These are phyloP conservation scores for Agriopis aurantiaria DNA, from an alignment of 2,888 invertebrate species.

Conservation along the genomic window DNA sequence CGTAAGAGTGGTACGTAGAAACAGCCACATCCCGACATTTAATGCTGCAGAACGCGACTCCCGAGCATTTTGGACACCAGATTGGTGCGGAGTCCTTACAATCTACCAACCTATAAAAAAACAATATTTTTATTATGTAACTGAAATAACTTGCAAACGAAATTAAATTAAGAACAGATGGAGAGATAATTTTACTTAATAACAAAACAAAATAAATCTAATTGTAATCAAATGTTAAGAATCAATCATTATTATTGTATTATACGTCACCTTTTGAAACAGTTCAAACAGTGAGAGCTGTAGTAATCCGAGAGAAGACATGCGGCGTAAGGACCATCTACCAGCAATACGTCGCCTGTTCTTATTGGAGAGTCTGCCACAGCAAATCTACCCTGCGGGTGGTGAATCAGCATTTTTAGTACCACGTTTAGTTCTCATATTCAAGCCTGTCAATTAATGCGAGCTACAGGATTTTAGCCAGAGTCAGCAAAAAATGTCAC, in stretches of 20 bases:
- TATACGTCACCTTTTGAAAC: constrained; percentile 89
- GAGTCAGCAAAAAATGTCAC: too few relatives aligned
- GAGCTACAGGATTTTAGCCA: too few relatives aligned
- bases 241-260: neutral
- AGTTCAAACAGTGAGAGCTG: constrained; percentile 93
- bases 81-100: constrained; percentile 85
- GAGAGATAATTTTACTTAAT: too few relatives aligned
- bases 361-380: constrained; percentile 87
- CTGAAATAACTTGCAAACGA: neutral
- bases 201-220: too few relatives aligned
- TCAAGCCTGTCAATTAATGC: too few relatives aligned
- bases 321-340: constrained; percentile 91
- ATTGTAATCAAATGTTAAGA: too few relatives aligned
- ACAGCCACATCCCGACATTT: constrained; percentile 89
- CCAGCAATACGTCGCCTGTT: constrained; percentile 90
- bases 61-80: constrained; percentile 91
- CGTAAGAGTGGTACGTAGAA: constrained; percentile 90
- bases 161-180: too few relatives aligned
- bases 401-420: neutral
- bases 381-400: constrained; percentile 88
- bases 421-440: neutral
- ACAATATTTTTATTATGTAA: neutral
- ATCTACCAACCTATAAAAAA: constrained; percentile 61
- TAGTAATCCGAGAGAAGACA: constrained; percentile 90
- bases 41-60: constrained; percentile 91